These are phyloP conservation scores for Leistus spinibarbis DNA, from an alignment of 2,888 invertebrate genomes.

Conservation along the genomic window DNA sequence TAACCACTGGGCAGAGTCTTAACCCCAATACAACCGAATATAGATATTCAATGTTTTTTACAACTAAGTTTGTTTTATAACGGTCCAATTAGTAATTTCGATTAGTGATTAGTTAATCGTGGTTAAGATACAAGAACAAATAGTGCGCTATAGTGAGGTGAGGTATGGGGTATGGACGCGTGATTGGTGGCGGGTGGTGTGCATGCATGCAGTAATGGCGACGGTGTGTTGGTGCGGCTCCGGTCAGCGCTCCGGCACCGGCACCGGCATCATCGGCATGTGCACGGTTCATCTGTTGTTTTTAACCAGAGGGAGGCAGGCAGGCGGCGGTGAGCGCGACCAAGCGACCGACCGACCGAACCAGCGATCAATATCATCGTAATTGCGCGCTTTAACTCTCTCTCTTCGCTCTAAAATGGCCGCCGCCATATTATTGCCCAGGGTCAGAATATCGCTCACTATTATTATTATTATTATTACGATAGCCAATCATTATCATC, in stretches of 20 bases:
- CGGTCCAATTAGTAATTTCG: neutral
- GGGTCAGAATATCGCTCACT: neutral
- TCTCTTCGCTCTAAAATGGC: slow-evolving; percentile 28
- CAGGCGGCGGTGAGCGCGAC: slow-evolving; percentile 4
- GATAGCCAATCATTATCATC: neutral
- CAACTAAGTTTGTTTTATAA: too few relatives aligned
- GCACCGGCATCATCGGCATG: neutral
- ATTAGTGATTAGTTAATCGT: slow-evolving; percentile 5
- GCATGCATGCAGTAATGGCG: neutral
- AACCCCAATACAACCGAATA: too few relatives aligned
- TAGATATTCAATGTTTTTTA: too few relatives aligned
- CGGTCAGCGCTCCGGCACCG: slow-evolving; percentile 1
- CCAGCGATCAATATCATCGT: slow-evolving; percentile 35
- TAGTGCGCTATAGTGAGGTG: too few relatives aligned
- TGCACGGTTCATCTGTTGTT: slow-evolving; percentile 33
- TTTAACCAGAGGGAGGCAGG: slow-evolving; percentile 26
- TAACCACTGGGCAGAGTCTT: too few relatives aligned
- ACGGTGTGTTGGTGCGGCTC: neutral
- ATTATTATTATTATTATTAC: too few relatives aligned
- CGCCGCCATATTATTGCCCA: neutral
- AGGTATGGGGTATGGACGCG: neutral
- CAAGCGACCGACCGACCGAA: neutral
- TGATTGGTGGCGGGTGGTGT: neutral
- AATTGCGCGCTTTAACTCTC: slow-evolving; percentile 33
- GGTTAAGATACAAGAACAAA: too few relatives aligned